Conservation (phyloP, 2,888 invertebrate species). For the Hemaris fuciformis region DNA sequence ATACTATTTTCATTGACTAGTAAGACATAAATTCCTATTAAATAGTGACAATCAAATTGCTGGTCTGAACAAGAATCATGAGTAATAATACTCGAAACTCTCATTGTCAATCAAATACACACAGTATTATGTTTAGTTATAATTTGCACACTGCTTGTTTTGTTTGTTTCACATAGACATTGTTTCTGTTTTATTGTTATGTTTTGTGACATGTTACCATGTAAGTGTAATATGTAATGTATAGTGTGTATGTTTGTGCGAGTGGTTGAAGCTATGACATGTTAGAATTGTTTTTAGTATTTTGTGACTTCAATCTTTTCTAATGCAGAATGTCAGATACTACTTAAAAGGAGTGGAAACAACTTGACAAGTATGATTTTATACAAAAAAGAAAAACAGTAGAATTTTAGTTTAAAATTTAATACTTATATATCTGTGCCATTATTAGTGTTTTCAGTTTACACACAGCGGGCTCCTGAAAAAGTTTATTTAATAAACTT, state of each 20-base stretch:
- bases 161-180: background rate
- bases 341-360: background rate
- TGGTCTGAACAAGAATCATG: too few relatives aligned
- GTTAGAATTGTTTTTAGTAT: background rate
- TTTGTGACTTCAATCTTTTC: background rate
- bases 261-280: background rate
- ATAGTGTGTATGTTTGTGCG: background rate
- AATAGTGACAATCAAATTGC: too few relatives aligned
- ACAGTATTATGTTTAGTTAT: background rate
- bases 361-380: background rate
- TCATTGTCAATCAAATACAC: background rate
- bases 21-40: too few relatives aligned
- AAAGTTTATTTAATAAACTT: background rate
- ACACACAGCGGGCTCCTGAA: too few relatives aligned
- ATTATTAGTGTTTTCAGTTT: background rate
- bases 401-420: background rate
- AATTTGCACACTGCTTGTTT: conserved; percentile 2
- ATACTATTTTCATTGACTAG: too few relatives aligned
- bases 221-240: conserved; percentile 10
- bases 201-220: background rate
- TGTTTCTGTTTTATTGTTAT: background rate
- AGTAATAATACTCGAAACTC: too few relatives aligned
- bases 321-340: background rate
- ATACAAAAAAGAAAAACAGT: background rate
- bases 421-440: background rate